phyloP scores from a whole-genome alignment of 2,113 vertebrate genomes.

The Malaclemys terrapin region DNA sequence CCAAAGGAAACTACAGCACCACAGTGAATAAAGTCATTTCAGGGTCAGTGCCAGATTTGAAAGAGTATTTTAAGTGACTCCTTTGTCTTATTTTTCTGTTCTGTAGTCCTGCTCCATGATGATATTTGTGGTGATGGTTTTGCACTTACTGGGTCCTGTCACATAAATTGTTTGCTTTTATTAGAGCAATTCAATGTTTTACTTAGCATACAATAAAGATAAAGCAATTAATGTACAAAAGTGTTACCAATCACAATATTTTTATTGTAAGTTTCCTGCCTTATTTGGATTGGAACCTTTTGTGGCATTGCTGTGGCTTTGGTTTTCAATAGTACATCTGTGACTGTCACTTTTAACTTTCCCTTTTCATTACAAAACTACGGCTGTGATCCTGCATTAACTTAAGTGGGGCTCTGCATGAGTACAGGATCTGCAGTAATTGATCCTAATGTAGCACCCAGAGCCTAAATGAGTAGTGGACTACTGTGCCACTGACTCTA shows the following conservation, averaged over 20 bases:
- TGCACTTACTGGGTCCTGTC: slow-evolving; percentile 15
- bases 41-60: background rate
- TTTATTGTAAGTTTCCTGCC: background rate
- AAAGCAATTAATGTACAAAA: slow-evolving; percentile 3
- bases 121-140: slow-evolving; percentile 31
- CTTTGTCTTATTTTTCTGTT: slow-evolving; percentile 22
- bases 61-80: slow-evolving; percentile 6
- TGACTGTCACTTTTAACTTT: background rate
- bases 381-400: background rate
- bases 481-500: background rate
- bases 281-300: background rate
- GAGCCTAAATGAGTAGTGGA: background rate
- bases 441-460: background rate
- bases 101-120: background rate
- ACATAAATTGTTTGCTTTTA: background rate
- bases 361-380: background rate
- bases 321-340: background rate
- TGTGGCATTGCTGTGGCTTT: background rate
- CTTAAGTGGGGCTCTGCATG: background rate
- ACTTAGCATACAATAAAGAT: background rate
- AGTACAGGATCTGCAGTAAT: background rate
- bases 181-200: background rate
- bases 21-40: slow-evolving; percentile 10
- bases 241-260: background rate
- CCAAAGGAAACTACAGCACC: background rate